Evolutionary conservation across 2,888 invertebrate genomes (phyloP).

Genomic region (Blera fallax): DNA sequence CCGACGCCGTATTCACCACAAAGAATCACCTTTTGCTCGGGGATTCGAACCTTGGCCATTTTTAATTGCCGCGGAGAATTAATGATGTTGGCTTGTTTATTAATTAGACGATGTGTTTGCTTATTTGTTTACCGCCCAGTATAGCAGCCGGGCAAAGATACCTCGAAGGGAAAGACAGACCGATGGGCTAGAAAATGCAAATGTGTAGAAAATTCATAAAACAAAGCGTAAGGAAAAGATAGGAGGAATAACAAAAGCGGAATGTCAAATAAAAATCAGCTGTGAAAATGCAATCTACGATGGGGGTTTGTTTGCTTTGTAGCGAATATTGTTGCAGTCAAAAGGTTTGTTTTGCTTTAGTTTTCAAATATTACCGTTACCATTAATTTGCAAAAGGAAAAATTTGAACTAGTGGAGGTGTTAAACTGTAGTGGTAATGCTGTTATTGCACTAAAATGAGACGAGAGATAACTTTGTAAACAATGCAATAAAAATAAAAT

Average conservation of each 20-base stretch:
- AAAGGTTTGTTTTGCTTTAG: not conserved
- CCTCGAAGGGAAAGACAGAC: not conserved
- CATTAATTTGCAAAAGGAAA: no score
- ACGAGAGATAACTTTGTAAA: no score
- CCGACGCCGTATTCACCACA: slow-evolving; percentile 98
- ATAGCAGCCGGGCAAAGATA: not conserved
- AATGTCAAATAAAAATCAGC: slow-evolving; percentile 61
- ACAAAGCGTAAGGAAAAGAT: not conserved
- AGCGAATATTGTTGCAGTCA: not conserved
- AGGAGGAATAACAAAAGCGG: slow-evolving; percentile 24
- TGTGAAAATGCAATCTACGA: slow-evolving; percentile 1
- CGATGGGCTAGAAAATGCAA: not conserved
- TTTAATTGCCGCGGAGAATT: slow-evolving; percentile 36
- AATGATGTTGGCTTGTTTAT: slow-evolving; percentile 24
- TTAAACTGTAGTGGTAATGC: no score
- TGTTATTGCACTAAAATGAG: no score
- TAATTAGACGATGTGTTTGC: slow-evolving; percentile 21
- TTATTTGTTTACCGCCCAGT: slow-evolving; percentile 27
- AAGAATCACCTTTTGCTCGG: slow-evolving; percentile 95
- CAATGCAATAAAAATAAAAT: no score
- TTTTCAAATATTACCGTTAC: not conserved
- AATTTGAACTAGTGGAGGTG: no score
- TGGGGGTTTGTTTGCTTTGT: slow-evolving; percentile 37
- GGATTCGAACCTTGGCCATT: slow-evolving; percentile 92
- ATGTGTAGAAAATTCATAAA: not conserved